Base-by-base conservation (phyloP, 2,797 vertebrate genomes). In the Percopsis omiscomaycus region DNA sequence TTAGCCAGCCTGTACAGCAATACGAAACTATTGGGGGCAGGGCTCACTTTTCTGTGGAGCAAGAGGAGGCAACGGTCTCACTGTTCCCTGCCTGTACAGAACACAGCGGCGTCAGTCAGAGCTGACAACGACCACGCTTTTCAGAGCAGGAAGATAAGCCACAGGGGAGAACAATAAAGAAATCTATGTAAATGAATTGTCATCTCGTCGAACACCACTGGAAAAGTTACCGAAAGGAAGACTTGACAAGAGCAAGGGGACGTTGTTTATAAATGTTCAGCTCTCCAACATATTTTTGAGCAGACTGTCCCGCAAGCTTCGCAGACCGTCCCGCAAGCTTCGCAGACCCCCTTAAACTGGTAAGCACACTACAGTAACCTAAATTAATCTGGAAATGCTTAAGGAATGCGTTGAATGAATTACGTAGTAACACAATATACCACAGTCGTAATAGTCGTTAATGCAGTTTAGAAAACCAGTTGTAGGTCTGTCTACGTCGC, bases 121-220 rank as follows among this genome's bases (percentile, higher is more conserved):
- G 2, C 67, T 64, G 65, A 50, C 63, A 78, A 77, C 79, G 76
- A 67, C 74, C 75, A 62, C 56, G 14, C 61, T 54, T 9, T 27
- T 4, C 1, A 0, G 60, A 5, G n/a, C 30, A 28, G 59, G 61
- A 51, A 49, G 55, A 56, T 6, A 13, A 4, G 5, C 29, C 0
- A 2, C 37, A 42, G 37, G 12, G 22, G 42, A 14, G 29, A 44
- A 2, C 10, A 1, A 15, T 11, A 15, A 47, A 75, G 1, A 77
- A 13, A 1, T 22, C 5, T 14, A 32, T 13, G 12, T 13, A 55
- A 45, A 30, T 12, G 45, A 6, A 50, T 29, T 27, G 3, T 48
- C 29, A 2, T 2, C 2, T 64, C 22, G 16, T 3, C 50, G 5
- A 42, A 28, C 0, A 1, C 22, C 0, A 1, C 22, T 15, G 1